Conservation (phyloP, 2,113 vertebrate species). For the Lophius piscatorius region DNA sequence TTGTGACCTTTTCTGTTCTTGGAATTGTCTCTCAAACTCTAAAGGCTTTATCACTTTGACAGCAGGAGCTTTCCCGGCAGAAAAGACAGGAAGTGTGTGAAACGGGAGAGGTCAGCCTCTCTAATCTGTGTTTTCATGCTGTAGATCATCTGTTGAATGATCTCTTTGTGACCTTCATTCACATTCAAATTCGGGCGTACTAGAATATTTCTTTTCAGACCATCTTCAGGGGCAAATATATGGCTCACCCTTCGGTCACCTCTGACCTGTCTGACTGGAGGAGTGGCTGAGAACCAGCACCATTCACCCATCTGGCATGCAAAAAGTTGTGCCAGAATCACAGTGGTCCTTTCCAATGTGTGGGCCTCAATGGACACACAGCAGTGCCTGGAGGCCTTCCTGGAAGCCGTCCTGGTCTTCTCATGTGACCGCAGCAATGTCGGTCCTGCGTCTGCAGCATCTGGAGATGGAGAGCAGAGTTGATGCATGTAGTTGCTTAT, state of each 20-base stretch:
- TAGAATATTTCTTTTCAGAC: conserved; percentile 40
- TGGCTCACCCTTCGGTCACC: conserved; percentile 36
- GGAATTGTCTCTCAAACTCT: conserved; percentile 70
- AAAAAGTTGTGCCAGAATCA: no score
- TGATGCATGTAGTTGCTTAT: conserved; percentile 42
- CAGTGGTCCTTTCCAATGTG: background rate
- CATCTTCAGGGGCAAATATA: background rate
- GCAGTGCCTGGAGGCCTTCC: background rate
- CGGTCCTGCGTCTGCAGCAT: conserved; percentile 28
- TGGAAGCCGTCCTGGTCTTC: background rate
- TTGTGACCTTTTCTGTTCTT: conserved; percentile 84
- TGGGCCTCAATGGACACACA: conserved; percentile 10
- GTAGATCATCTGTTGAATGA: conserved; percentile 39
- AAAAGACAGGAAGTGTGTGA: conserved; percentile 50
- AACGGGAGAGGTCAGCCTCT: conserved; percentile 35
- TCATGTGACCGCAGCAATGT: conserved; percentile 23
- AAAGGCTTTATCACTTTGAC: conserved; percentile 65
- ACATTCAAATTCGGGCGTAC: conserved; percentile 43
- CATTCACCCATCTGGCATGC: background rate
- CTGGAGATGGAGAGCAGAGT: conserved; percentile 45
- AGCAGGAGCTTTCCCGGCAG: conserved; percentile 50
- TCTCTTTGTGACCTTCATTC: conserved; percentile 47
- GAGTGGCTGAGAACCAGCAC: conserved; percentile 29
- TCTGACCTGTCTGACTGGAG: conserved; percentile 20
- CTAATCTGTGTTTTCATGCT: conserved; percentile 47